Conservation (phyloP, 2,888 invertebrate species). For the Aricia artaxerxes region DNA sequence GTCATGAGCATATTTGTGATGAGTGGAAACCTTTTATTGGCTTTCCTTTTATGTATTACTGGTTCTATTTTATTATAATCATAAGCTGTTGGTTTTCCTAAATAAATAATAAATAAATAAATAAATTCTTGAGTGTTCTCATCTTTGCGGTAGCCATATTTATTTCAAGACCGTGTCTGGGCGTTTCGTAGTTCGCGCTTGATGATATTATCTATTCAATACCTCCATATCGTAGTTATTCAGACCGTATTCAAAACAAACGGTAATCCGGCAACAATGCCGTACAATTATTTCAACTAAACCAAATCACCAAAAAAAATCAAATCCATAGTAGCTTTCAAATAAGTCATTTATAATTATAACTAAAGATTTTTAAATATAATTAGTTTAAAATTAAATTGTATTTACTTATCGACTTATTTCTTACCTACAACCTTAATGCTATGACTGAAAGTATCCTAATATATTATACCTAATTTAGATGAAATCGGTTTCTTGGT, state of each 20-base stretch:
- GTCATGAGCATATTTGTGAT: too few species aligned
- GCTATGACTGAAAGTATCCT: too few species aligned
- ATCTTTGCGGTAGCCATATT: neutral
- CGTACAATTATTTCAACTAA: neutral
- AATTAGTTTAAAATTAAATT: neutral
- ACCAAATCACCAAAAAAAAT: neutral
- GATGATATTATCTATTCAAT: slow-evolving; percentile 12
- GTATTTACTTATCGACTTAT: too few species aligned
- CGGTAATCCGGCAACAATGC: neutral
- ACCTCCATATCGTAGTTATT: slow-evolving; percentile 19
- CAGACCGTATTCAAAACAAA: slow-evolving; percentile 8
- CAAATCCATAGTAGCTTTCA: neutral
- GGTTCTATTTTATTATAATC: too few species aligned
- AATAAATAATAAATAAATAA: too few species aligned
- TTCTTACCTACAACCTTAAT: too few species aligned
- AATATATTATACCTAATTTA: too few species aligned
- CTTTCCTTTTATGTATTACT: too few species aligned
- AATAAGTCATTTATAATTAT: neutral
- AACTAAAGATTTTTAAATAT: neutral
- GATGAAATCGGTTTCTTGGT: too few species aligned
- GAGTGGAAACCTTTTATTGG: too few species aligned
- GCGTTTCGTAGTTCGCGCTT: neutral
- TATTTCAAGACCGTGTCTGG: neutral
- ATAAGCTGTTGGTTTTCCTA: too few species aligned
- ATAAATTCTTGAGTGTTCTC: too few species aligned